Conservation (phyloP, 2,113 vertebrate genomes). For the Thinocorus orbignyianus region DNA sequence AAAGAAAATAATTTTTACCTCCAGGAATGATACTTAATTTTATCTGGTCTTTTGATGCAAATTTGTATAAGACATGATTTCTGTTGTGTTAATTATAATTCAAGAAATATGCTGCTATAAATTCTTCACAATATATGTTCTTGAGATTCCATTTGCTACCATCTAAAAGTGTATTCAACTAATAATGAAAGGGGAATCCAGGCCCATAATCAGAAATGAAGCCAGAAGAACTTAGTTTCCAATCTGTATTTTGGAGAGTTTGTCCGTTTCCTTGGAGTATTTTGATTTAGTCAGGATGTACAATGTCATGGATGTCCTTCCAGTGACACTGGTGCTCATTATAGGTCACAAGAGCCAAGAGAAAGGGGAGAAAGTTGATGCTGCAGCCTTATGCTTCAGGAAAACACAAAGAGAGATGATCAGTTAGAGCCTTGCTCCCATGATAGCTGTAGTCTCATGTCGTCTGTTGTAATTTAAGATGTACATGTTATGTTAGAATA, state of each 20-base stretch:
- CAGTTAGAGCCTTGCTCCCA: background rate
- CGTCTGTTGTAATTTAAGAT: background rate
- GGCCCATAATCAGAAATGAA: background rate
- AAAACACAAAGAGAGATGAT: background rate
- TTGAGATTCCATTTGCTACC: background rate
- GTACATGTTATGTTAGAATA: background rate
- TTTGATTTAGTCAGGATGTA: background rate
- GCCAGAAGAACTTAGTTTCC: background rate
- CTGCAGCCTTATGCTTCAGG: background rate
- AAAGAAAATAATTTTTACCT: background rate
- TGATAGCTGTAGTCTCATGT: background rate
- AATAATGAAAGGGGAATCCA: background rate
- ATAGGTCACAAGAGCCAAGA: background rate
- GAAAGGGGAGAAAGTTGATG: background rate
- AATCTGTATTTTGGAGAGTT: background rate
- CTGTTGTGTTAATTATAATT: background rate
- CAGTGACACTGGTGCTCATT: background rate
- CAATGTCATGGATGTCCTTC: background rate
- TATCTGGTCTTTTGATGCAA: background rate
- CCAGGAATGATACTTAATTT: background rate
- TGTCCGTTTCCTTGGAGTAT: background rate
- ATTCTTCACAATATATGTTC: background rate
- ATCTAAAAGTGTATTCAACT: background rate
- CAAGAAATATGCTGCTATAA: background rate
- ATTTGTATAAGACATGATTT: background rate